phyloP scores from a whole-genome alignment of 2,888 invertebrate genomes.

The Torymus tubicola region DNA sequence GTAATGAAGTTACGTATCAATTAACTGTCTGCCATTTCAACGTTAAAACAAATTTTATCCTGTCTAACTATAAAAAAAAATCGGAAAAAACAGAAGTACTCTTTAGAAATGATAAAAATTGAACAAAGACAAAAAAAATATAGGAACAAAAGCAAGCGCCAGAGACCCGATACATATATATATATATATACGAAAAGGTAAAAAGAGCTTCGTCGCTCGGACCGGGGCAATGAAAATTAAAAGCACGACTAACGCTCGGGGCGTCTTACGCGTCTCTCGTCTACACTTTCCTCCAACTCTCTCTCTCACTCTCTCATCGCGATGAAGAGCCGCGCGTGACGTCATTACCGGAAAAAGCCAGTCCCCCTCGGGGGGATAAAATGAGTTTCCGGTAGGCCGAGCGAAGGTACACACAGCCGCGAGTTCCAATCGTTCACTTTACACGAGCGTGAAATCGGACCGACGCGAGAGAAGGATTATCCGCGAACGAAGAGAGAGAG shows the following conservation, averaged over 20 bases:
- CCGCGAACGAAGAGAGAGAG: slow-evolving; percentile 45
- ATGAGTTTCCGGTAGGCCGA: slow-evolving; percentile 59
- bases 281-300: neutral
- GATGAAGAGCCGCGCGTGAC: slow-evolving; percentile 68
- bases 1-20: no score
- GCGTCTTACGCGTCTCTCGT: slow-evolving; percentile 55
- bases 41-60: no score
- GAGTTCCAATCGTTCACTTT: slow-evolving; percentile 34
- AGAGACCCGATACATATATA: neutral
- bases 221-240: slow-evolving; percentile 67
- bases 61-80: no score
- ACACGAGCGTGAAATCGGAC: slow-evolving; percentile 60
- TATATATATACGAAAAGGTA: slow-evolving; percentile 18
- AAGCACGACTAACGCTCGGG: slow-evolving; percentile 69
- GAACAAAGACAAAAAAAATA: no score
- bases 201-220: slow-evolving; percentile 1
- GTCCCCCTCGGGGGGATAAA: slow-evolving; percentile 58
- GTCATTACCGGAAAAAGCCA: slow-evolving; percentile 68
- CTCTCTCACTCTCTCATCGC: slow-evolving; percentile 50
- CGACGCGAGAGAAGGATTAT: slow-evolving; percentile 61
- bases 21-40: no score
- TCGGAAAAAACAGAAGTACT: no score
- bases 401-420: neutral
- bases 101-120: no score
- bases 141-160: no score